Evolutionary conservation across 2,113 vertebrate genomes (phyloP).

Genomic region (Bambusicola thoracicus): DNA sequence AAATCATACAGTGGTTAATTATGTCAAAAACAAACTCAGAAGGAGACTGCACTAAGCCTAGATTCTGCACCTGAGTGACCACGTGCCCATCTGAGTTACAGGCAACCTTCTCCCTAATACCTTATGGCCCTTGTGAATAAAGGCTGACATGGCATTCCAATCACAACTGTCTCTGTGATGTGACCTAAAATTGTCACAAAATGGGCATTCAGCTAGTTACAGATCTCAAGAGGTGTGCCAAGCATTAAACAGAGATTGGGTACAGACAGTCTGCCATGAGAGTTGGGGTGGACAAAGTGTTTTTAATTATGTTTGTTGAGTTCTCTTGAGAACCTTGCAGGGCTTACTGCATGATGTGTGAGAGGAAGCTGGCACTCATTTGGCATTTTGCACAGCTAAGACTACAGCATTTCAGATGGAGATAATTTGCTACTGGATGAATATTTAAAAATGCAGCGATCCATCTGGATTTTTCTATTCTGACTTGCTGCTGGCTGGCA

Average conservation of each 20-base stretch:
- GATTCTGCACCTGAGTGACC: neutral
- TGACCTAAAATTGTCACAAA: too few relatives aligned
- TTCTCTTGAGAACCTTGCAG: neutral
- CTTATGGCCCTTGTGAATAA: neutral
- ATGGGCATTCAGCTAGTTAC: neutral
- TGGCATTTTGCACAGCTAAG: constrained; percentile 22
- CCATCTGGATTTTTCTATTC: constrained; percentile 23
- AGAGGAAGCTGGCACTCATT: neutral
- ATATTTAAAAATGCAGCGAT: neutral
- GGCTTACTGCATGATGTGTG: neutral
- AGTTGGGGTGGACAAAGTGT: neutral
- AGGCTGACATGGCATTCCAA: neutral
- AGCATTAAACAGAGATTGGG: neutral
- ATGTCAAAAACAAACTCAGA: neutral
- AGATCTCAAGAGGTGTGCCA: neutral
- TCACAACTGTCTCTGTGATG: neutral
- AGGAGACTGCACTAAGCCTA: neutral
- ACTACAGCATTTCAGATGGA: neutral
- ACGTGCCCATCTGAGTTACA: neutral
- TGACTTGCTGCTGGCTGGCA: neutral
- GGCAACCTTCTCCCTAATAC: neutral
- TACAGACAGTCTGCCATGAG: neutral
- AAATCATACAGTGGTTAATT: neutral
- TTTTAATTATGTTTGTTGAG: neutral
- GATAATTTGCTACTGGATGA: neutral